These are phyloP conservation scores for Hipposideros larvatus DNA, from an alignment of 2,797 vertebrate species.

Conservation along the genomic window DNA sequence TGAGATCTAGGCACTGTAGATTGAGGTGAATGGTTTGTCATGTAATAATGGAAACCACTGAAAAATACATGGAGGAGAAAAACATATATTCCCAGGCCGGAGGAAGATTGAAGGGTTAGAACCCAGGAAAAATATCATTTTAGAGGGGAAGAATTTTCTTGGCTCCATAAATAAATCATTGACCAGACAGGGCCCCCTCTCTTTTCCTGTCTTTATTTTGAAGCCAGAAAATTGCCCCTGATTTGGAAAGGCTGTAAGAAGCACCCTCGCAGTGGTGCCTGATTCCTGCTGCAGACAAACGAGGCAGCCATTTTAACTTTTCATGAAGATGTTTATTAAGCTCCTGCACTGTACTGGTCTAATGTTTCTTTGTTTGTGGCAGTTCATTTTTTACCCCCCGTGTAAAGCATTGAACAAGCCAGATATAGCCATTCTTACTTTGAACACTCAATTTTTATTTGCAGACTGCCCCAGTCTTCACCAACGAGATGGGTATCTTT, in stretches of 20 bases:
- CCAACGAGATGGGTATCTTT: background rate
- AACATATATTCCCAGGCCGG: conserved; percentile 69
- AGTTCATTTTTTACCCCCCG: conserved; percentile 56
- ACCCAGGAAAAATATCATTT: conserved; percentile 79
- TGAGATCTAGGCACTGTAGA: conserved; percentile 58
- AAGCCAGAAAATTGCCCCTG: conserved; percentile 73
- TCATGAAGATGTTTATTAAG: conserved; percentile 81
- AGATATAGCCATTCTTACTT: conserved; percentile 42
- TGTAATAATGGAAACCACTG: conserved; percentile 74
- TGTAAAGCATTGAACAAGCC: conserved; percentile 57
- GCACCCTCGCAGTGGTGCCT: background rate
- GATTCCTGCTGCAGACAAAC: conserved; percentile 70
- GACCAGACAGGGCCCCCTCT: conserved; percentile 17
- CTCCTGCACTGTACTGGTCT: conserved; percentile 49
- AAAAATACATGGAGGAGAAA: conserved; percentile 77
- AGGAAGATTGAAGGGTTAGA: conserved; percentile 81
- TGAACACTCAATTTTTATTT: conserved; percentile 33
- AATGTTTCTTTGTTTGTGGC: conserved; percentile 69
- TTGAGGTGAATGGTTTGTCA: conserved; percentile 73
- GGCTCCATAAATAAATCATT: conserved; percentile 80
- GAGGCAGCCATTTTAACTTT: conserved; percentile 80
- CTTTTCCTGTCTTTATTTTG: conserved; percentile 66
- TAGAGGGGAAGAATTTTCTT: conserved; percentile 67
- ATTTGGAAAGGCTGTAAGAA: conserved; percentile 66
- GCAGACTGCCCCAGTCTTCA: background rate